These are phyloP conservation scores for Drosophila kikkawai DNA, from an alignment of 1,140 invertebrate genomes.

Conservation along the genomic window DNA sequence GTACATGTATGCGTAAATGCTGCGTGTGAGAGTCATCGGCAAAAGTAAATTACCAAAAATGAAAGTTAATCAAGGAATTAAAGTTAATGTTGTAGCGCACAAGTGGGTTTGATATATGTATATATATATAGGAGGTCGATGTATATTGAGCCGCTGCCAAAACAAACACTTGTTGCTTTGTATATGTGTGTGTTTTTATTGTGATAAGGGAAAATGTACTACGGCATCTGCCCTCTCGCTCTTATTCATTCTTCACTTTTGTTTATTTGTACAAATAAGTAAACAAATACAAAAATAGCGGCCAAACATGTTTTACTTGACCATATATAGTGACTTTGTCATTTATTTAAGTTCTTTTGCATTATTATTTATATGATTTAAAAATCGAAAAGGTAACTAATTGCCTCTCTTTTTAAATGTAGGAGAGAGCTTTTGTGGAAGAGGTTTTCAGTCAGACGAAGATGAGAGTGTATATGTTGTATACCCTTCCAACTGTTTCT, in stretches of 20 bases:
- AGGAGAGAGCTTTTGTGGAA: neutral
- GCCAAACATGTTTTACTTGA: neutral
- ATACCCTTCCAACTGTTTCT: neutral
- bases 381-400: neutral
- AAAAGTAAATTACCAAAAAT: conserved; percentile 23
- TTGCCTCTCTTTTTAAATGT: neutral
- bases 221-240: conserved; percentile 10
- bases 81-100: neutral
- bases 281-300: conserved; percentile 1
- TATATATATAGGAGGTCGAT: neutral
- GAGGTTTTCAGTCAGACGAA: neutral
- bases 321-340: neutral
- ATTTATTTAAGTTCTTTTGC: neutral
- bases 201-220: neutral
- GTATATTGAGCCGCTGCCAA: neutral
- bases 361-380: neutral
- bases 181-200: neutral
- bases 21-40: conserved; percentile 10
- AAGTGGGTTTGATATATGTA: neutral
- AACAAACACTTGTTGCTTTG: conserved; percentile 26
- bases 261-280: conserved; percentile 5
- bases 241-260: neutral
- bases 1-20: neutral
- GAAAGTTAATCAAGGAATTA: conserved; percentile 2
- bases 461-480: neutral